A percentile compares a stretch with the other conserved stretches of the same genome.
Evolutionary conservation across 2,797 vertebrate species (phyloP).

Genomic region (Sparidentex hasta): DNA sequence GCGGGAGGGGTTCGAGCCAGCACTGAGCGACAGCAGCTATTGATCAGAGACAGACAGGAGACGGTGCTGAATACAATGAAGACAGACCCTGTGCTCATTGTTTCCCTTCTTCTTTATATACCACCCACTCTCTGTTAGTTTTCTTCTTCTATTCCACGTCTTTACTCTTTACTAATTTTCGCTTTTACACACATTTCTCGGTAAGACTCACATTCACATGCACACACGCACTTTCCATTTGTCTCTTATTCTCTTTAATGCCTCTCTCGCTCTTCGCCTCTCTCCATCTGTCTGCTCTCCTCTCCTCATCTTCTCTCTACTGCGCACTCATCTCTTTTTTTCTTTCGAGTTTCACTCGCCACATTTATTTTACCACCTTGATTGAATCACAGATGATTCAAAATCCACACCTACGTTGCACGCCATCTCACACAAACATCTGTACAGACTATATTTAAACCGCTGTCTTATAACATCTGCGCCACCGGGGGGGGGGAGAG

Average conservation of each 20-base stretch:
- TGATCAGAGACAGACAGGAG: slow-evolving; percentile 70
- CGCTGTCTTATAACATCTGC: slow-evolving; percentile 70
- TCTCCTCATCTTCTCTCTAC: slow-evolving; percentile 22
- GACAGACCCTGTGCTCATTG: slow-evolving; percentile 25
- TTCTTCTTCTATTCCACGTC: slow-evolving; percentile 6
- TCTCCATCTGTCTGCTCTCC: slow-evolving; percentile 31
- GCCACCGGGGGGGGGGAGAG: slow-evolving; percentile 68
- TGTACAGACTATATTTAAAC: slow-evolving; percentile 81
- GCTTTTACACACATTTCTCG: slow-evolving; percentile 28
- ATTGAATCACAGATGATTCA: slow-evolving; percentile 60
- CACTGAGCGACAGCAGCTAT: slow-evolving; percentile 62
- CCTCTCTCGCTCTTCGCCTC: slow-evolving; percentile 26
- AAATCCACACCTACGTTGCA: slow-evolving; percentile 59
- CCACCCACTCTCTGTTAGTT: slow-evolving; percentile 8
- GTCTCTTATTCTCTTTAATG: slow-evolving; percentile 34
- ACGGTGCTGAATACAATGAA: slow-evolving; percentile 53
- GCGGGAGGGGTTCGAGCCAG: slow-evolving; percentile 49
- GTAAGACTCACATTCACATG: slow-evolving; percentile 15
- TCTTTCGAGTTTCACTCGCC: slow-evolving; percentile 18
- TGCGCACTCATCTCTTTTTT: slow-evolving; percentile 14
- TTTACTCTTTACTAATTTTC: slow-evolving; percentile 26
- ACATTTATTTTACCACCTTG: slow-evolving; percentile 52
- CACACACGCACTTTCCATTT: slow-evolving; percentile 25
- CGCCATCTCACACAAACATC: slow-evolving; percentile 71
- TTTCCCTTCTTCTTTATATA: slow-evolving; percentile 10